Conservation (phyloP, 2,888 invertebrate species). For the Parthenolecanium corni region DNA sequence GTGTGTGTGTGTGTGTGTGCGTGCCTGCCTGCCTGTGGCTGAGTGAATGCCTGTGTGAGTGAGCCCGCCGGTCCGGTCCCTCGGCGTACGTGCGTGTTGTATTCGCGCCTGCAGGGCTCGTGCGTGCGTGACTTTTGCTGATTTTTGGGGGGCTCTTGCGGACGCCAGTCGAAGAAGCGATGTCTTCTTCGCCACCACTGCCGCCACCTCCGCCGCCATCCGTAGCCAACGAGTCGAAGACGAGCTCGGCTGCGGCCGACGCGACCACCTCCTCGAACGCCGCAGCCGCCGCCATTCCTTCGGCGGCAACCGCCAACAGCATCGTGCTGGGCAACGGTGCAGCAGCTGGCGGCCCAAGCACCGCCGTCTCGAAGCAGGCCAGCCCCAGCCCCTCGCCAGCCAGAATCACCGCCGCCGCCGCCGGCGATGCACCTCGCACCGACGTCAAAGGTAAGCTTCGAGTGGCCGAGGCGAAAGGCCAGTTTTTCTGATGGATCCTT, state of each 20-base stretch:
- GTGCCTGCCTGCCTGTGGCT: too few species aligned
- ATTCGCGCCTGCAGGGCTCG: too few species aligned
- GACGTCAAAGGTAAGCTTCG: not conserved
- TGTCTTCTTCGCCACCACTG: conserved; percentile 22
- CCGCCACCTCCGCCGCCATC: conserved; percentile 21
- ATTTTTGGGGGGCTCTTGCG: too few species aligned
- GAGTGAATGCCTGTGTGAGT: too few species aligned
- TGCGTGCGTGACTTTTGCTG: too few species aligned
- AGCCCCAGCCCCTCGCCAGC: conserved; percentile 8
- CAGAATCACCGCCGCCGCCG: not conserved
- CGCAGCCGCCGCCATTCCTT: too few species aligned
- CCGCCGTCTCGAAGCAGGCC: not conserved
- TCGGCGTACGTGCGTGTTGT: too few species aligned
- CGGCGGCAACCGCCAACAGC: too few species aligned
- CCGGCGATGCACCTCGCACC: too few species aligned
- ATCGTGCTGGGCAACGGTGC: conserved; percentile 18
- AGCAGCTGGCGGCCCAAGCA: conserved; percentile 4
- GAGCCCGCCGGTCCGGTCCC: too few species aligned
- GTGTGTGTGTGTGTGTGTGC: not conserved
- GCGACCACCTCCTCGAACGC: not conserved
- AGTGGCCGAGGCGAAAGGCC: too few species aligned
- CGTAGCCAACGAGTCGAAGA: not conserved
- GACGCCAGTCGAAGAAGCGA: not conserved
- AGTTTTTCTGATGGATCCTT: too few species aligned
- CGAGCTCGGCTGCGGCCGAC: not conserved